Evolutionary conservation across 2,888 invertebrate genomes (phyloP).

Genomic region (Chrysolina americana): DNA sequence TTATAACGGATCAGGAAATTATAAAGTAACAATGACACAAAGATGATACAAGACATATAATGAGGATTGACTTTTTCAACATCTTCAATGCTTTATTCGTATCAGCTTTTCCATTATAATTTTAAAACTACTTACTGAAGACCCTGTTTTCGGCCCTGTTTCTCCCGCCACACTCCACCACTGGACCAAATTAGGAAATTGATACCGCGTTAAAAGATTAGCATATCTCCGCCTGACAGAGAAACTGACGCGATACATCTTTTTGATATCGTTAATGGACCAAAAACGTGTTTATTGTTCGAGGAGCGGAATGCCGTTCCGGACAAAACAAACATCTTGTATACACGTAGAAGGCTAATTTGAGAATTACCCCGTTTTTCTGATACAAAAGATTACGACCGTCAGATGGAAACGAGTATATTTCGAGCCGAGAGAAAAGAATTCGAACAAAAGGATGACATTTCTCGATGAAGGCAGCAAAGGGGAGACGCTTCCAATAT

Average conservation of each 20-base stretch:
- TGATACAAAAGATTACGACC: constrained; percentile 28
- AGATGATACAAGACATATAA: no score
- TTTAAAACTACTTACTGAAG: not conserved
- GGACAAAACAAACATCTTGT: constrained; percentile 44
- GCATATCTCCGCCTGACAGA: constrained; percentile 42
- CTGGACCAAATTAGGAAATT: constrained; percentile 41
- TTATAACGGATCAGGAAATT: no score
- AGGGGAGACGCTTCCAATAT: constrained; percentile 11
- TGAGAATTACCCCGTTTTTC: constrained; percentile 40
- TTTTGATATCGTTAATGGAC: constrained; percentile 50
- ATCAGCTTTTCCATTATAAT: not conserved
- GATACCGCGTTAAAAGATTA: constrained; percentile 41
- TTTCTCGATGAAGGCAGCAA: constrained; percentile 6
- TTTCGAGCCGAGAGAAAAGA: constrained; percentile 13
- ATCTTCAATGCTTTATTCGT: no score
- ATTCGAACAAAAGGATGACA: constrained; percentile 19
- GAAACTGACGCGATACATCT: constrained; percentile 44
- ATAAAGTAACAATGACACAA: no score
- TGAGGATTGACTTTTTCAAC: no score
- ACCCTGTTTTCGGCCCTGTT: not conserved
- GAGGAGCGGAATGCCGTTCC: constrained; percentile 42
- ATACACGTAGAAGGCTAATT: constrained; percentile 41
- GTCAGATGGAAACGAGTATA: constrained; percentile 12
- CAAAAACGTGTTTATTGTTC: constrained; percentile 48
- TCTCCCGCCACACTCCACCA: constrained; percentile 28